Evolutionary conservation across 2,113 vertebrate genomes (phyloP).

Genomic region (Lampris incognitus): DNA sequence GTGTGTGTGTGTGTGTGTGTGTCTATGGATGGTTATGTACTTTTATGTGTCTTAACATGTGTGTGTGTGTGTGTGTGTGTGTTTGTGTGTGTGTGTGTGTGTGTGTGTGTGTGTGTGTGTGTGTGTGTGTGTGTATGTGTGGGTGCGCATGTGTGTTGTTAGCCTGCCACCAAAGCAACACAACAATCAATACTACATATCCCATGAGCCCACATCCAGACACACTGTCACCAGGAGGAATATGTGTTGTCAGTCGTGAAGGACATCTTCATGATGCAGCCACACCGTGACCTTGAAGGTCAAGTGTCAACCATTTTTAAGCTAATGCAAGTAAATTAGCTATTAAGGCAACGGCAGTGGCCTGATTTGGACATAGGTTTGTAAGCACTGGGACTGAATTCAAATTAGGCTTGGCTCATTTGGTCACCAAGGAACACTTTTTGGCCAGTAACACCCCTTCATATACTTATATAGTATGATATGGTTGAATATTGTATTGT

Average conservation of each 20-base stretch:
- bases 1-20: background rate
- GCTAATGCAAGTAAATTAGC: slow-evolving; percentile 57
- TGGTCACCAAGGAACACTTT: too few species aligned
- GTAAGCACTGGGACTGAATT: too few species aligned
- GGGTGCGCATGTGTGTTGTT: slow-evolving; percentile 16
- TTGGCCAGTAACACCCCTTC: too few species aligned
- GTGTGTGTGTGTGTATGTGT: slow-evolving; percentile 15
- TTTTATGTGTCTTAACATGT: background rate
- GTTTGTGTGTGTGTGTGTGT: slow-evolving; percentile 19
- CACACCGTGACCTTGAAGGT: slow-evolving; percentile 55
- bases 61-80: slow-evolving; percentile 20
- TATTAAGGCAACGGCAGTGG: slow-evolving; percentile 8
- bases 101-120: slow-evolving; percentile 23
- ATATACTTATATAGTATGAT: too few species aligned
- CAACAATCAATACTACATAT: slow-evolving; percentile 66
- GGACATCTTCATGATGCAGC: slow-evolving; percentile 57
- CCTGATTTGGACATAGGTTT: too few species aligned
- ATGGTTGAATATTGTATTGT: too few species aligned
- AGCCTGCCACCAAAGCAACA: slow-evolving; percentile 40
- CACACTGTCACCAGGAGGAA: slow-evolving; percentile 64
- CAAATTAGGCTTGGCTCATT: too few species aligned
- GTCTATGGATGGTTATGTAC: slow-evolving; percentile 15
- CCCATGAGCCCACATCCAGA: slow-evolving; percentile 59
- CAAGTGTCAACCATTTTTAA: slow-evolving; percentile 50
- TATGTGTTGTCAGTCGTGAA: slow-evolving; percentile 39